phyloP scores from a whole-genome alignment of 2,888 invertebrate species.

The Aporophyla nigra region DNA sequence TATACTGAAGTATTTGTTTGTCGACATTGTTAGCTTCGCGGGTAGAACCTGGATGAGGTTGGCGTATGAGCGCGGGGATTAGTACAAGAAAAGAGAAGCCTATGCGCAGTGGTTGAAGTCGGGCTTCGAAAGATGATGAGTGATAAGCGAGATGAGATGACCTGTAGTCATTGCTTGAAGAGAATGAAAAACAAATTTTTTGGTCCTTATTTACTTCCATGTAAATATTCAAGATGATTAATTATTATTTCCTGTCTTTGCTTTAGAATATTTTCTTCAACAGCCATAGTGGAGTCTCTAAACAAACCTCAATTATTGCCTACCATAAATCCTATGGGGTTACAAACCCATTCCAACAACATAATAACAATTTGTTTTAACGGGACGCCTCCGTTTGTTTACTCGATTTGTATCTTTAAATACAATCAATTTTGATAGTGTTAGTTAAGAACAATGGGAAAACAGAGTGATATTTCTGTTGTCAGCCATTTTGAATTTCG shows the following conservation, averaged over 20 bases:
- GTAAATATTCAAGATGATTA: too few species aligned
- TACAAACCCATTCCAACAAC: slow-evolving; percentile 14
- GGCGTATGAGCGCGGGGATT: too few species aligned
- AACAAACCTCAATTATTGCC: slow-evolving; percentile 24
- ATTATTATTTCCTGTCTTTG: neutral
- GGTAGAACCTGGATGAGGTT: too few species aligned
- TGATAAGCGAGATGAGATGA: too few species aligned
- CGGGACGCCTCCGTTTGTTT: slow-evolving; percentile 31
- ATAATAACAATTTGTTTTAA: slow-evolving; percentile 52
- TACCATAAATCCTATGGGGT: slow-evolving; percentile 31
- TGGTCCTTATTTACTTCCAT: too few species aligned
- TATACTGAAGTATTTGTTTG: too few species aligned
- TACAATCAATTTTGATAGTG: slow-evolving; percentile 55
- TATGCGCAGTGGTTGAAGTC: too few species aligned
- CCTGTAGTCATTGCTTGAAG: too few species aligned
- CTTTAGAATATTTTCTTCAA: neutral
- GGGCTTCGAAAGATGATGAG: too few species aligned
- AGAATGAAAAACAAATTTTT: too few species aligned
- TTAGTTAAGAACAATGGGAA: slow-evolving; percentile 25
- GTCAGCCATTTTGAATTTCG: slow-evolving; percentile 25
- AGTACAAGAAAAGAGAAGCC: too few species aligned
- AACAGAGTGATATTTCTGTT: neutral
- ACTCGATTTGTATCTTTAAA: slow-evolving; percentile 53
- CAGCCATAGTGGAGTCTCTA: neutral
- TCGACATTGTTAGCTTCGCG: too few species aligned